These are phyloP conservation scores for Cabera pusaria DNA, from an alignment of 2,888 invertebrate species.

Conservation along the genomic window DNA sequence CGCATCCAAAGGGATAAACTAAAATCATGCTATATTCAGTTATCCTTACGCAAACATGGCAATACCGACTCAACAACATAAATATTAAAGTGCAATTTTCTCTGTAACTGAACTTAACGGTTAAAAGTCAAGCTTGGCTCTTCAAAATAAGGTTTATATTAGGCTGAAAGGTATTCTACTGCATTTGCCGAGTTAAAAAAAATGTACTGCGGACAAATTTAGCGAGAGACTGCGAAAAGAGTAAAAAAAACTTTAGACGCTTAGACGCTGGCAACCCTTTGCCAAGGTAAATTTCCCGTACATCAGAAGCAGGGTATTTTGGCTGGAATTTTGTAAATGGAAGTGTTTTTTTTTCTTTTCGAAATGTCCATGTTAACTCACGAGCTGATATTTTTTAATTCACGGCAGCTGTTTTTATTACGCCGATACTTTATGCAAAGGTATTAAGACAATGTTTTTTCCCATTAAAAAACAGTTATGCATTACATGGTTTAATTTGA, in stretches of 20 bases:
- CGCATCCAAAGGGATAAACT: conserved; percentile 47
- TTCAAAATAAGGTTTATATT: conserved; percentile 46
- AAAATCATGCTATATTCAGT: conserved; percentile 39
- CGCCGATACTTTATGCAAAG: too few species aligned
- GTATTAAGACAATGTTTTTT: too few species aligned
- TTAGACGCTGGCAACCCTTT: conserved; percentile 54
- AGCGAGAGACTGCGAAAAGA: conserved; percentile 57
- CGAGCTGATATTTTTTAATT: too few species aligned
- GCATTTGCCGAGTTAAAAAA: conserved; percentile 44
- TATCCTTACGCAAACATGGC: conserved; percentile 30
- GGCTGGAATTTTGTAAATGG: conserved; percentile 24
- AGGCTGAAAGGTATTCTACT: conserved; percentile 41
- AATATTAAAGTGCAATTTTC: conserved; percentile 37
- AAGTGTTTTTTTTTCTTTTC: conserved; percentile 13
- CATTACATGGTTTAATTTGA: too few species aligned
- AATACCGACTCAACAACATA: conserved; percentile 34
- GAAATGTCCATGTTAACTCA: too few species aligned
- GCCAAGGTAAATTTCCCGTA: conserved; percentile 50
- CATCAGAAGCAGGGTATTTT: conserved; percentile 37
- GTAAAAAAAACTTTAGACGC: conserved; percentile 43
- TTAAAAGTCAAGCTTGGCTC: conserved; percentile 33
- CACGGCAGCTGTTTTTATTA: too few species aligned
- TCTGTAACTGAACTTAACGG: conserved; percentile 8
- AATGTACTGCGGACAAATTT: conserved; percentile 62
- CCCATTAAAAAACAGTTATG: too few species aligned